Evolutionary conservation across 2,797 vertebrate species (phyloP).

Genomic region (Gobionotothen gibberifrons): DNA sequence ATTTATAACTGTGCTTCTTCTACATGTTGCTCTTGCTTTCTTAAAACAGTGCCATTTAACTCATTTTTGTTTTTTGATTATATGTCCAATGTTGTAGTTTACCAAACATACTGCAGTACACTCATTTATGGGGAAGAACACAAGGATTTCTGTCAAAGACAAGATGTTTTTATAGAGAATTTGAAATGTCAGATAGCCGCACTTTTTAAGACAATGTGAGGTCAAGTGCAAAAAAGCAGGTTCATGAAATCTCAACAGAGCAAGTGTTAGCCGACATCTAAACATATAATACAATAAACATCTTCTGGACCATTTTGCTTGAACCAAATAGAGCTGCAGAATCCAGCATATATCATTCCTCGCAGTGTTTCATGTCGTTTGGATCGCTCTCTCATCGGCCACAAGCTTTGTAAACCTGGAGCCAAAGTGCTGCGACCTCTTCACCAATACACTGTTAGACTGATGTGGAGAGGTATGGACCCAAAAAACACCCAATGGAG

Average conservation of each 20-base stretch:
- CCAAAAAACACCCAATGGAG: not conserved
- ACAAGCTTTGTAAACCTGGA: constrained; percentile 58
- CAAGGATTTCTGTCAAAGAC: constrained; percentile 46
- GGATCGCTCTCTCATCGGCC: constrained; percentile 30
- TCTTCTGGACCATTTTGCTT: constrained; percentile 58
- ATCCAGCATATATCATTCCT: constrained; percentile 70
- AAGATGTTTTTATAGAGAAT: constrained; percentile 57
- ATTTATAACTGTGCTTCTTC: constrained; percentile 38
- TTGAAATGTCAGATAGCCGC: constrained; percentile 52
- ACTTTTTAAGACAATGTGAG: constrained; percentile 49
- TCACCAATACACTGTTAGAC: constrained; percentile 29
- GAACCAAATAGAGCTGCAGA: constrained; percentile 70
- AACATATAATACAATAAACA: constrained; percentile 29
- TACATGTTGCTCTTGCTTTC: constrained; percentile 37
- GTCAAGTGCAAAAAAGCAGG: constrained; percentile 32
- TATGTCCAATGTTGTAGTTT: constrained; percentile 23
- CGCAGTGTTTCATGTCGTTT: constrained; percentile 55
- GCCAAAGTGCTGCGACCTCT: constrained; percentile 63
- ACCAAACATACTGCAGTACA: constrained; percentile 12
- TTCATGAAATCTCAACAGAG: constrained; percentile 52
- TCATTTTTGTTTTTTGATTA: constrained; percentile 18
- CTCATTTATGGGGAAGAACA: constrained; percentile 36
- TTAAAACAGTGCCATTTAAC: constrained; percentile 27
- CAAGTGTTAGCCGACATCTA: constrained; percentile 28
- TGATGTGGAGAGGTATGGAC: constrained; percentile 9